phyloP scores from a whole-genome alignment of 35 echinoderm and acorn worm species.

The Ptychodera flava region DNA sequence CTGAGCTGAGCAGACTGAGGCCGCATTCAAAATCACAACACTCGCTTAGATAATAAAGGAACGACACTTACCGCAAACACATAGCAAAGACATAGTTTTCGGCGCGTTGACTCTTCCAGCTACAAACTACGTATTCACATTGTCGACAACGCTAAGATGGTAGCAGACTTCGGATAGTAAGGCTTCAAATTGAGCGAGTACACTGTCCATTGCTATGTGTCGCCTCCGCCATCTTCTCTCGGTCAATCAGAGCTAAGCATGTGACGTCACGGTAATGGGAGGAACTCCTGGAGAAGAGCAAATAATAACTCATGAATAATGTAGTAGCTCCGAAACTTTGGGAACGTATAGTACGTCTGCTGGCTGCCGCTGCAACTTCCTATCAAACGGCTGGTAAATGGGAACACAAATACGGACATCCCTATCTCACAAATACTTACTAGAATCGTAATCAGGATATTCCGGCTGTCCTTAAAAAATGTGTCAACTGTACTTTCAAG shows the following conservation, averaged over 20 bases:
- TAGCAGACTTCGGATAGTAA: neutral
- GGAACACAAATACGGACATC: too few species aligned
- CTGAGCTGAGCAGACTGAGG: neutral
- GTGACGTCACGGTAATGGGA: neutral
- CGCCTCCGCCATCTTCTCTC: neutral
- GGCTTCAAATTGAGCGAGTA: neutral
- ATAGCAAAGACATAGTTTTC: neutral
- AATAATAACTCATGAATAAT: neutral
- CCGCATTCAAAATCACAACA: neutral
- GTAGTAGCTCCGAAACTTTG: too few species aligned
- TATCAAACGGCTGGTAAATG: too few species aligned
- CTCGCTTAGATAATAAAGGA: neutral
- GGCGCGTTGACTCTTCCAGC: neutral
- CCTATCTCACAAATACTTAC: too few species aligned
- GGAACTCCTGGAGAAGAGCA: slow-evolving; percentile 17
- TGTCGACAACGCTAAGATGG: neutral
- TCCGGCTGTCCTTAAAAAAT: too few species aligned
- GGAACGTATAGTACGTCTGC: too few species aligned
- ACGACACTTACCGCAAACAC: neutral
- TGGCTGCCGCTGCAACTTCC: too few species aligned
- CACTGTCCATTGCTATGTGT: neutral
- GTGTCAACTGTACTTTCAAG: too few species aligned
- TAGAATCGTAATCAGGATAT: too few species aligned
- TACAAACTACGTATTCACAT: neutral
- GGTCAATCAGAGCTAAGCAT: neutral